Evolutionary conservation across 2,113 vertebrate genomes (phyloP), one percentile per base, ranked within the genome.

Genomic region (Melierax canorus): DNA sequence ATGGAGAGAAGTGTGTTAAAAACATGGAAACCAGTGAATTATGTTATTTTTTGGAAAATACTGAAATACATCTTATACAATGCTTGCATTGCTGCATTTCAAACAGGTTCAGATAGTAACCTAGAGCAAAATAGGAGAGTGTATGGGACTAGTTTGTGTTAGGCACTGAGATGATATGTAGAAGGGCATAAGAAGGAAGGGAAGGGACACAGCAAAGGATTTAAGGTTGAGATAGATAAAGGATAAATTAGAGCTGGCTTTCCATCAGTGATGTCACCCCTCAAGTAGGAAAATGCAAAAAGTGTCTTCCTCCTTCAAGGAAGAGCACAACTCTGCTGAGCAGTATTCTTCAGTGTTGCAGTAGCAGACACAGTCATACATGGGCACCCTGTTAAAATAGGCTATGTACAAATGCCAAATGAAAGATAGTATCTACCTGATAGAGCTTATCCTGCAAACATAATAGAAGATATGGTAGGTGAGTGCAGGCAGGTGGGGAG

Each of bases 1-100:
- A 38, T 90, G 91, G 96, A 97, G 90, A 92, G 45, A 91, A 92
- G 71, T 91, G 89, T 92, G 96, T 95, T 96, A 93, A 95, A 97
- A 96, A 84, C 38, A 32, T 64, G 88, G 56, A 96, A 96, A 95
- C 30, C 0, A 11, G 77, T 96, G 86, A 97, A 94, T 97, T 96
- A 95, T 91, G 91, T 74, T 91, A 71, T 72, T 67, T 77, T 93
- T 86, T 83, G 17, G 74, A 92, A 97, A 96, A 97, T 51, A 48
- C 72, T 88, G 95, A 36, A 90, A 81, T 95, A 39, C 14, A 86
- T 97, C 71, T 92, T 87, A n/a, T 4, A 48, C 67, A 53, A 16
- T 81, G 85, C 38, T 30, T 93, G 51, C 41, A 29, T 68, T 77
- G 41, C 68, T 93, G 89, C 85, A 69, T 93, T 94, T 95, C 92